Evolutionary conservation across 2,797 vertebrate genomes (phyloP).

Genomic region (Parambassis ranga): DNA sequence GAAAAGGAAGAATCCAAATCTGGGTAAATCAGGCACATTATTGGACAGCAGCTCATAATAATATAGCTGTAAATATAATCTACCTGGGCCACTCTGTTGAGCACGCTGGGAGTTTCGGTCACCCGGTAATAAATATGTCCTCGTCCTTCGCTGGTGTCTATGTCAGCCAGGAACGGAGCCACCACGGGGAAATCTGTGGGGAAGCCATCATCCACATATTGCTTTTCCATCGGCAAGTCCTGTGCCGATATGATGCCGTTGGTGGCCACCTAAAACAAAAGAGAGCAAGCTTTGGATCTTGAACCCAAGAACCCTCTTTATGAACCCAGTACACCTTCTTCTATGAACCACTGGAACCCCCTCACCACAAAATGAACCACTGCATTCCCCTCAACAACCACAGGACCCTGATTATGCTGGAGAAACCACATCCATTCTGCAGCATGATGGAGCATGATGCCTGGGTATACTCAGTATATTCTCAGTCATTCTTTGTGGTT

Average conservation of each 20-base stretch:
- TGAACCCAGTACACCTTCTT: slow-evolving; percentile 9
- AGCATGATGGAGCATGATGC: background rate
- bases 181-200: slow-evolving; percentile 94
- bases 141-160: slow-evolving; percentile 88
- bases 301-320: slow-evolving; percentile 15
- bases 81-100: slow-evolving; percentile 75
- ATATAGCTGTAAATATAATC: background rate
- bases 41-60: background rate
- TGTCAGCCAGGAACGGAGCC: slow-evolving; percentile 93
- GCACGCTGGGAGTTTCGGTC: slow-evolving; percentile 80
- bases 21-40: background rate
- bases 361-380: slow-evolving; percentile 38
- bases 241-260: slow-evolving; percentile 96
- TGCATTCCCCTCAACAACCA: slow-evolving; percentile 24
- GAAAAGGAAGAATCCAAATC: slow-evolving; percentile 26
- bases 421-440: slow-evolving; percentile 10
- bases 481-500: too few relatives aligned
- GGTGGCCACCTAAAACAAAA: slow-evolving; percentile 88
- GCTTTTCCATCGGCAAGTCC: slow-evolving; percentile 95
- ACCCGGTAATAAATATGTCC: slow-evolving; percentile 90
- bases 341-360: slow-evolving; percentile 12
- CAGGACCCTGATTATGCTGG: background rate
- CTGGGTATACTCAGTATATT: too few relatives aligned
- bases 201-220: slow-evolving; percentile 94
- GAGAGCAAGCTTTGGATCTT: background rate